Base-by-base conservation (phyloP, 2,113 vertebrate genomes). In the Oreochromis tanganicae region DNA sequence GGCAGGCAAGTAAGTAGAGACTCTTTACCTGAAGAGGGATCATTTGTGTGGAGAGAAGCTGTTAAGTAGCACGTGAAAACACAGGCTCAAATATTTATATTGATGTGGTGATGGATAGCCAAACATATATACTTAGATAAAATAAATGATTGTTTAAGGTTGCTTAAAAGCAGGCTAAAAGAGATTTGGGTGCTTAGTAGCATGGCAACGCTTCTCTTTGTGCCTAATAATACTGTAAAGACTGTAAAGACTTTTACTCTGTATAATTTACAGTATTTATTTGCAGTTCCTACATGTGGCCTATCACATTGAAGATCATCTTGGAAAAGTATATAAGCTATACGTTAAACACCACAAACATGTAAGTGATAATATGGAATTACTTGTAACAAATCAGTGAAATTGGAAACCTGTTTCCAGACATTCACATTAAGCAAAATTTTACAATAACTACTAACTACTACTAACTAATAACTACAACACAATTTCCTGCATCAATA, bases 1-100 rank as follows among this genome's bases (percentile, higher is more conserved):
- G 95, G 88, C 89, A 84, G 86, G 81, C 88, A 8, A 83, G 80
- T 88, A 85, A 91, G 89, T 50, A 79, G 88, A 88, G 86, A 88
- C 91, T 92, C 93, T 93, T 93, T 93, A 96, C 95, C 94, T 95
- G 93, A 91, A 94, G 93, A 96, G 88, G 89, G 71, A 93, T 95
- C 86, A 50, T 86, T 89, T 73, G 84, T 84, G 84, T 66, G 78
- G 57, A 86, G 86, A 29, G 85, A 80, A 41, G 85, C 80, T 82
- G 56, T n/a, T 61, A 59, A 46, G 55, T 61, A n/a, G 55, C 36
- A 43, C 3, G 10, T 61, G 38, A 29, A 61, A 82, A 61, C 46
- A 32, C 73, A 52, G 73, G 73, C 73, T 78, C 27, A 32, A 32
- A 78, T 52, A 32, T 52, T 78, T 34, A 52, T 34, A 52, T 78